Base-by-base conservation (phyloP, 1,140 invertebrate species). In the Nilaparvata lugens region DNA sequence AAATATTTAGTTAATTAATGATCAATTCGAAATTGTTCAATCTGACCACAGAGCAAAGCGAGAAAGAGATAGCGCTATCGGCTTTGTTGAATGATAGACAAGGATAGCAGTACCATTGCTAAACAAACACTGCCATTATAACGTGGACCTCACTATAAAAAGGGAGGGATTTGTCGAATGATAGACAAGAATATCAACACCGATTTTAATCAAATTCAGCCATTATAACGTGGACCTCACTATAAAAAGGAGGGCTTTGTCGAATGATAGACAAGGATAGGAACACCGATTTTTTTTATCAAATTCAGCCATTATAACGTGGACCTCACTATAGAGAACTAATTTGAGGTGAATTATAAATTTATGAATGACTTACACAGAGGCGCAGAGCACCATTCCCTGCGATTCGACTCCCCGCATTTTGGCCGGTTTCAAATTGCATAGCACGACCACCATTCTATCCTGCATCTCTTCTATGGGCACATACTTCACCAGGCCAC, bases 341-440 rank as follows among this genome's bases (percentile, higher is more conserved):
- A 3, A 28, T 28, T 28, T 28, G 3, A 35, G 13, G 13, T 35
- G 13, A 18, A 48, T 9, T 14, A 35, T 11, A 9, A 35, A 35
- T 4, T 35, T 11, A 35, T n/a, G n/a, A n/a, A n/a, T n/a, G 59
- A 76, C 79, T 78, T 77, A 88, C 86, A 84, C 76, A 48, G 89
- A 92, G n/a, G 91, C 90, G 79, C 92, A 95, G 25, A 95, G 74
- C 19, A 95, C 89, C 91, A 95, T 94, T 55, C 90, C 92, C 72
- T 87, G 83, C 0, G 93, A 95, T 63, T 86, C 82, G 18, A 97
- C 76, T 23, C 94, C 95, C 66, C 91, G 81, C 82, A 97, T 90
- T 79, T 94, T 97, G 23, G 88, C 88, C 42, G 94, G 85, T 76
- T 97, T 97, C 23, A 97, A 78, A 75, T 97, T 98, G 70, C 93